Evolutionary conservation across 2,888 invertebrate species (phyloP), one percentile per base, ranked within the genome.

Genomic region (Thecocarcelia acutangulata): DNA sequence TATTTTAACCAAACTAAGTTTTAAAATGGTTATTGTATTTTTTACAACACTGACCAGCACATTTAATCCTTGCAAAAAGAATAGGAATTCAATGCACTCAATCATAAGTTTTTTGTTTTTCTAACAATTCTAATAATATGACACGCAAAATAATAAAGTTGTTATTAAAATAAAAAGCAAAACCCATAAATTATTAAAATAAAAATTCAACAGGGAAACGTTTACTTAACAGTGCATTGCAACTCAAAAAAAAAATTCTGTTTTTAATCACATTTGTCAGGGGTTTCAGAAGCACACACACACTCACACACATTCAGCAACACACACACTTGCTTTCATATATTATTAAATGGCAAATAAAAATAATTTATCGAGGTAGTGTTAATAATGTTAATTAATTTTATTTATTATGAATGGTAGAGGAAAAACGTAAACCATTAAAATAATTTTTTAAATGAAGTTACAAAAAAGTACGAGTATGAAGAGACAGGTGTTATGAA

Each of bases 381-480:
- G 82, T 82, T 82, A 82, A 82, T 82, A 74, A 78, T 74, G 59
- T 82, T 78, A 82, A 82, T 82, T 82, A 82, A 78, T 82, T 78
- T 78, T 59, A 78, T 78, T 78, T 78, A 66, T 58, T 52, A 66
- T 59, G 56, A 77, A 63, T 44, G 37, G 37, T 13, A 42, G 33
- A 54, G 28, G 48, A 5, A 6, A 56, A 24, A 56, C 24, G 24
- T 42, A 28, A 17, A 28, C 15, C 17, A 42, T 33, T 44, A 19
- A 33, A 33, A 33, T 28, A 44, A 17, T 17, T 11, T 70, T 40
- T 72, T 17, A 42, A 72, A 37, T 46, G 6, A 54, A 63, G 12
- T 44, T 68, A 19, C 17, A 68, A 40, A 13, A n/a, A n/a, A n/a
- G n/a, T n/a, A n/a, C n/a, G n/a, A 11, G 17, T 21, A 33, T 56